Conservation (phyloP, 1,140 invertebrate species). For the Galleria mellonella region DNA sequence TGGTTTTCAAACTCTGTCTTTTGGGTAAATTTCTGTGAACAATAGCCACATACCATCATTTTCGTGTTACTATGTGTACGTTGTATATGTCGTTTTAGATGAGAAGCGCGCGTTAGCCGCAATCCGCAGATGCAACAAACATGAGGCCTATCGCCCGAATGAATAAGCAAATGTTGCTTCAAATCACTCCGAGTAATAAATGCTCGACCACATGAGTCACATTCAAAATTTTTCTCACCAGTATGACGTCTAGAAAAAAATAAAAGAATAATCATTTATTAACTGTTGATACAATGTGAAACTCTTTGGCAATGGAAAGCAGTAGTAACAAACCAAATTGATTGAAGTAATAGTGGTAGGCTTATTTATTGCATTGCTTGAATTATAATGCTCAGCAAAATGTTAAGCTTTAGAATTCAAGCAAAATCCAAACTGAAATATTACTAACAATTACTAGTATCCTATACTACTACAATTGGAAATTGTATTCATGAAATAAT, state of each 20-base stretch:
- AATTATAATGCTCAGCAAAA: no score
- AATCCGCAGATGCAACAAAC: slow-evolving; percentile 78
- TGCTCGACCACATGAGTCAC: slow-evolving; percentile 64
- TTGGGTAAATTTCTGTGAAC: slow-evolving; percentile 25
- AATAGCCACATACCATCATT: slow-evolving; percentile 19
- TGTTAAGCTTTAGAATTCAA: no score
- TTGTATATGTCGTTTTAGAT: slow-evolving; percentile 57
- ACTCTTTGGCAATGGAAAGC: no score
- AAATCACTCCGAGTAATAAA: slow-evolving; percentile 68
- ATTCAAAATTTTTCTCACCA: slow-evolving; percentile 77
- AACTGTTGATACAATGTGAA: neutral
- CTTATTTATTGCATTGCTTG: no score
- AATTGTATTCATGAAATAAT: no score
- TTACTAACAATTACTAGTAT: no score
- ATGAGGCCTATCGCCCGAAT: slow-evolving; percentile 79
- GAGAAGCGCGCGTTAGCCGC: slow-evolving; percentile 62
- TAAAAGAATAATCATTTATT: slow-evolving; percentile 3
- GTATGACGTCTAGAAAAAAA: slow-evolving; percentile 72
- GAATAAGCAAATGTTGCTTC: slow-evolving; percentile 78
- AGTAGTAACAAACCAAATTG: no score
- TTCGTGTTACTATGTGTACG: slow-evolving; percentile 34
- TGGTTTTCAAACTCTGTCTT: slow-evolving; percentile 31
- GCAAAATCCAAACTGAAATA: no score
- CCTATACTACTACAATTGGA: no score
- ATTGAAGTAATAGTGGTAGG: no score